A percentile compares a stretch with the other conserved stretches of the same genome.
Evolutionary conservation across 2,113 vertebrate genomes (phyloP).

Genomic region (Nothocercus nigrocapillus): DNA sequence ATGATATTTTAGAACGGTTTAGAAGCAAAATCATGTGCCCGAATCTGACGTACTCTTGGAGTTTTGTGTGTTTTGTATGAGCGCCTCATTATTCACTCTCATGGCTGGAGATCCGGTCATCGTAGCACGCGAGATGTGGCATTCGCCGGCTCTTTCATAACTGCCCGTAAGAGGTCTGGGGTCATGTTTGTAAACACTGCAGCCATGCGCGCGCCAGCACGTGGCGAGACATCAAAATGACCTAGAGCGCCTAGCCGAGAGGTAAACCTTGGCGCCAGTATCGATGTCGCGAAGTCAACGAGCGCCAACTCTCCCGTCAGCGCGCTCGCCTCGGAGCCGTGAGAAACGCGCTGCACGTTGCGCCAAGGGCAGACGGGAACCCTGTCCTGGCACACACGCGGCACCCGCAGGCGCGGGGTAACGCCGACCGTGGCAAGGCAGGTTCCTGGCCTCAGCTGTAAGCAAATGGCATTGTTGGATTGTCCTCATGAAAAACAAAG

Average conservation of each 20-base stretch:
- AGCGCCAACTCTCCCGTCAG: not conserved
- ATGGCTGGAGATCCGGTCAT: slow-evolving; percentile 17
- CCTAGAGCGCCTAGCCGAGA: slow-evolving; percentile 61
- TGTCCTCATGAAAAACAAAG: not conserved
- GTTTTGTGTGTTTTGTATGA: not conserved
- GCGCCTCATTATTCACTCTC: not conserved
- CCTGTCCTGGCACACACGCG: fast-evolving
- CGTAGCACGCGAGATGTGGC: slow-evolving; percentile 48
- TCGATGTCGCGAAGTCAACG: not conserved
- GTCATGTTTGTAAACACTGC: slow-evolving; percentile 87
- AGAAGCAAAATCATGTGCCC: not conserved
- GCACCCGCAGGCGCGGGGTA: fast-evolving
- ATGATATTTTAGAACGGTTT: slow-evolving; percentile 34
- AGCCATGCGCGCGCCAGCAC: slow-evolving; percentile 79
- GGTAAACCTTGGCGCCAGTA: slow-evolving; percentile 75
- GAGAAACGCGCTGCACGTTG: not conserved
- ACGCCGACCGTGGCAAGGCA: not conserved
- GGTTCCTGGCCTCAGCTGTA: not conserved
- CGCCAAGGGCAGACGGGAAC: not conserved
- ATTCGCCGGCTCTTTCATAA: slow-evolving; percentile 73
- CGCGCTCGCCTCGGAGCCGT: not conserved
- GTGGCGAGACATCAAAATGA: slow-evolving; percentile 64
- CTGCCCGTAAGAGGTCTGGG: slow-evolving; percentile 75
- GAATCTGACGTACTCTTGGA: not conserved
- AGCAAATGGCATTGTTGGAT: not conserved